Evolutionary conservation across 2,888 invertebrate genomes (phyloP).

Genomic region (Nemotelus pantherinus): DNA sequence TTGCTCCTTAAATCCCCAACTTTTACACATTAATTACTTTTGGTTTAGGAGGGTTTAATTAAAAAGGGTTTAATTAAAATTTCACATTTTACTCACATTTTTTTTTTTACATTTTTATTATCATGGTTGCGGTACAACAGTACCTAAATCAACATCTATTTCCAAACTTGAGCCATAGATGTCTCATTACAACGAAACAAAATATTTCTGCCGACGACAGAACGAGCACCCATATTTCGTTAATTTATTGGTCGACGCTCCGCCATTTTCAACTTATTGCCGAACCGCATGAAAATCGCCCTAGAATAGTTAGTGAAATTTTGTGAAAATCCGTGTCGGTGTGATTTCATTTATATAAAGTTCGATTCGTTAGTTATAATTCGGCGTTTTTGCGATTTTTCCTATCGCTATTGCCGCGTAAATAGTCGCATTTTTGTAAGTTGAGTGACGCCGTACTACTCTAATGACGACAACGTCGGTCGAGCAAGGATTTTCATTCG

Average conservation of each 20-base stretch:
- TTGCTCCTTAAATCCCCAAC: no score
- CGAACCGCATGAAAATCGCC: slow-evolving; percentile 51
- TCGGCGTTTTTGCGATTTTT: background rate
- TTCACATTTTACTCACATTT: no score
- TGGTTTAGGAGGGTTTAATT: no score
- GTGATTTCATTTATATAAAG: background rate
- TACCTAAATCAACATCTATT: no score
- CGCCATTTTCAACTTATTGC: slow-evolving; percentile 51
- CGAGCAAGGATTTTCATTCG: slow-evolving; percentile 10
- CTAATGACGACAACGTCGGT: background rate
- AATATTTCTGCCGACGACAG: background rate
- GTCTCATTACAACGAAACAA: slow-evolving; percentile 34
- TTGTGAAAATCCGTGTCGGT: background rate
- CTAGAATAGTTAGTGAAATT: slow-evolving; percentile 12
- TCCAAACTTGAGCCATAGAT: slow-evolving; percentile 17
- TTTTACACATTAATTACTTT: no score
- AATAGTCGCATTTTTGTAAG: background rate
- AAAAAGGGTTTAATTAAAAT: no score
- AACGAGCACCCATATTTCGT: slow-evolving; percentile 1
- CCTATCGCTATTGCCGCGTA: slow-evolving; percentile 3
- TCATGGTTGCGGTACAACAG: no score
- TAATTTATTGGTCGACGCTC: slow-evolving; percentile 47
- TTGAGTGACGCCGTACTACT: background rate
- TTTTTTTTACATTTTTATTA: no score
- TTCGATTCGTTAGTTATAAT: background rate